Conservation (phyloP, 2,888 invertebrate species). For the Teleiodes luculella region DNA sequence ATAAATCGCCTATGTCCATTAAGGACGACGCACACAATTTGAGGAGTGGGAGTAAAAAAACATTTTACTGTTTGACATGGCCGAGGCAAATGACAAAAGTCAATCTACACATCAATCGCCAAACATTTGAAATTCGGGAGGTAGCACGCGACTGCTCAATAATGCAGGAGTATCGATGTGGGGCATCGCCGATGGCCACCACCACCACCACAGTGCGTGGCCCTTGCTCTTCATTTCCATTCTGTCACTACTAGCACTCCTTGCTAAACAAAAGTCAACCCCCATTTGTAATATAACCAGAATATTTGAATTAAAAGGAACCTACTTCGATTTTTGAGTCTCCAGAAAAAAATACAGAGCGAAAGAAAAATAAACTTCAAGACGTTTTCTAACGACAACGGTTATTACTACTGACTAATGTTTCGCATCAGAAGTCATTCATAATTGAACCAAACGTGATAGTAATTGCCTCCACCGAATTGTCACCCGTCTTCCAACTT, state of each 20-base stretch:
- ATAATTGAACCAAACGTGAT: slow-evolving; percentile 9
- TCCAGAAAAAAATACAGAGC: background rate
- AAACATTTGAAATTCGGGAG: slow-evolving; percentile 77
- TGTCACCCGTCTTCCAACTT: slow-evolving; percentile 19
- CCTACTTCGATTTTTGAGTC: background rate
- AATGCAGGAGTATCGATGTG: slow-evolving; percentile 77
- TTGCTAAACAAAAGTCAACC: background rate
- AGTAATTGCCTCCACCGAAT: slow-evolving; percentile 12
- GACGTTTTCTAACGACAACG: background rate
- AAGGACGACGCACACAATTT: slow-evolving; percentile 63
- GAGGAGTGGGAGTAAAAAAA: slow-evolving; percentile 68
- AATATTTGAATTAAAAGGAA: background rate
- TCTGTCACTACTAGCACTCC: background rate
- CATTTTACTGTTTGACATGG: slow-evolving; percentile 75
- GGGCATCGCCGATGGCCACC: slow-evolving; percentile 52
- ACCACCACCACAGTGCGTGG: slow-evolving; percentile 14
- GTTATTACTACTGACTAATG: slow-evolving; percentile 4
- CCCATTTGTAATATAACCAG: too few species aligned
- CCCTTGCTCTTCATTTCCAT: slow-evolving; percentile 5
- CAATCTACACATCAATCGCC: slow-evolving; percentile 79
- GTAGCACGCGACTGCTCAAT: slow-evolving; percentile 75
- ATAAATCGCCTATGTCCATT: slow-evolving; percentile 71
- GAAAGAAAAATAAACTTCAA: background rate
- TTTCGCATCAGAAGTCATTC: slow-evolving; percentile 5
- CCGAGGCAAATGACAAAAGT: slow-evolving; percentile 77